phyloP scores from a whole-genome alignment of 1,140 invertebrate species.

The Diorhabda carinulata region DNA sequence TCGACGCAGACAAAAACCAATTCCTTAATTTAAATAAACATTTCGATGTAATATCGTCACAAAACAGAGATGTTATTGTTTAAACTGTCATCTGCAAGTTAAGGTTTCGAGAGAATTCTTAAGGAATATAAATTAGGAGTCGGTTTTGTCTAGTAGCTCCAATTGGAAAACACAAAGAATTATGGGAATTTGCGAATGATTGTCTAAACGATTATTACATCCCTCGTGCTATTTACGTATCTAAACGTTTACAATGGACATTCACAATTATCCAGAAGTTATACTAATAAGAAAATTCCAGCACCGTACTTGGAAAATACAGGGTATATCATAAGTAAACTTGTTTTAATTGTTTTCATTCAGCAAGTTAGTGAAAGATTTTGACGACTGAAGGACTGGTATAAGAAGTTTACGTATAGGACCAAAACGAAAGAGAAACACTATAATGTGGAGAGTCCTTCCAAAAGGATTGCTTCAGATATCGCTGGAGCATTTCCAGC shows the following conservation, averaged over 20 bases:
- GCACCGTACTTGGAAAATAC: too few relatives aligned
- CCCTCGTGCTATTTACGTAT: not conserved
- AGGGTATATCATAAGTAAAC: too few relatives aligned
- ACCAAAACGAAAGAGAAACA: too few relatives aligned
- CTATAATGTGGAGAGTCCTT: too few relatives aligned
- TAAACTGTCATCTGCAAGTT: slow-evolving; percentile 19
- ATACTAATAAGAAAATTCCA: too few relatives aligned
- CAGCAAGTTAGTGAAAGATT: too few relatives aligned
- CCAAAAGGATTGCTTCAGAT: too few relatives aligned
- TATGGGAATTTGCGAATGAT: not conserved
- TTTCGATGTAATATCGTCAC: slow-evolving; percentile 21
- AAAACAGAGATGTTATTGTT: slow-evolving; percentile 23
- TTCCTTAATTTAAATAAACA: slow-evolving; percentile 25
- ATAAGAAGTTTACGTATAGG: too few relatives aligned
- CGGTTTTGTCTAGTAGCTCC: slow-evolving; percentile 12
- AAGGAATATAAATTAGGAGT: slow-evolving; percentile 19
- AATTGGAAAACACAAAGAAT: slow-evolving; percentile 17
- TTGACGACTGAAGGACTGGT: too few relatives aligned
- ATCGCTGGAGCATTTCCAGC: too few relatives aligned
- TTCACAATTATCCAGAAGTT: too few relatives aligned
- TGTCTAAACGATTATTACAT: not conserved
- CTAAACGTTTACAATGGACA: not conserved
- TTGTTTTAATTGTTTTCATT: too few relatives aligned
- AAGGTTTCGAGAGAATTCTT: slow-evolving; percentile 17
- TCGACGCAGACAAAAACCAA: slow-evolving; percentile 18